Conservation (phyloP, 2,113 vertebrate genomes). For the Zosterops lateralis region DNA sequence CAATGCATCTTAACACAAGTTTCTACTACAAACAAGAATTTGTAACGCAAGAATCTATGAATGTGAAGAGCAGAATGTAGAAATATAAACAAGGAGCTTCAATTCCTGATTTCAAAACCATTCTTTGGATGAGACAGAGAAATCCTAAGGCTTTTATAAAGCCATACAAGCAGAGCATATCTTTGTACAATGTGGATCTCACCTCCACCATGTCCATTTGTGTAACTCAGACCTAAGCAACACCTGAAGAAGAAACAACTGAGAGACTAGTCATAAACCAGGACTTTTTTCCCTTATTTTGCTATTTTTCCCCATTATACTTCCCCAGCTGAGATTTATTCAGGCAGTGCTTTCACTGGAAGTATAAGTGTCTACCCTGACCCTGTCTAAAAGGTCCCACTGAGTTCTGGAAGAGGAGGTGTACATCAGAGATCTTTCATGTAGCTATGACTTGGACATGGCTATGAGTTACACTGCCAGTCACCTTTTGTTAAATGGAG, state of each 20-base stretch:
- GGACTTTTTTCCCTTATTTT: background rate
- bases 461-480: background rate
- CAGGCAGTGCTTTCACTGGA: background rate
- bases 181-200: background rate
- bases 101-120: background rate
- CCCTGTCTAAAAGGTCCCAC: background rate
- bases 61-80: background rate
- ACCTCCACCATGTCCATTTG: background rate
- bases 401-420: background rate
- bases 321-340: background rate
- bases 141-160: background rate
- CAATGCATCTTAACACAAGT: background rate
- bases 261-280: background rate
- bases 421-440: background rate
- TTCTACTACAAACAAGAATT: background rate
- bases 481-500: background rate
- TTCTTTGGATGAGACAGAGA: background rate
- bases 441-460: accelerated
- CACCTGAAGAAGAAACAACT: background rate
- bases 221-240: background rate
- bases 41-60: background rate
- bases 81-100: background rate
- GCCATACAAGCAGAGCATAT: background rate
- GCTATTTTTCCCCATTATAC: background rate
- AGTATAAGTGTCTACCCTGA: background rate